Percentiles rank a stretch among this genome's conserved stretches.
phyloP scores from a whole-genome alignment of 1,140 invertebrate species.

The Drosophila albomicans region DNA sequence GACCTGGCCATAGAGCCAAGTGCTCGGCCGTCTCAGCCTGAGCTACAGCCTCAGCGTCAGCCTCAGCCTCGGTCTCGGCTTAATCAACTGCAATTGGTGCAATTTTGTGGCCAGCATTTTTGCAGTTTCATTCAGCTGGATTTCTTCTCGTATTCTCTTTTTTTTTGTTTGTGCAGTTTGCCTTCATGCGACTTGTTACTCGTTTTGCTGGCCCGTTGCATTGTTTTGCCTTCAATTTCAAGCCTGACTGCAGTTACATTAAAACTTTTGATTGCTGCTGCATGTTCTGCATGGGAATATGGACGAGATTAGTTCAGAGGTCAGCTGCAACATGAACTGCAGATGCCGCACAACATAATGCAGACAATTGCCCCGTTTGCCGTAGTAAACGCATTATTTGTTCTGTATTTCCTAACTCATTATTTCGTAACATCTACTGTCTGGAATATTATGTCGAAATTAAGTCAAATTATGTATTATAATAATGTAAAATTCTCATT shows the following conservation, averaged over 20 bases:
- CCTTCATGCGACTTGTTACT: constrained; percentile 17
- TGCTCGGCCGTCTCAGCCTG: constrained; percentile 4
- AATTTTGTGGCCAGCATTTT: constrained; percentile 66
- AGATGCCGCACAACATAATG: constrained; percentile 8
- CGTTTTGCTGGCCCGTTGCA: constrained; percentile 30
- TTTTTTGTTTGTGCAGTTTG: constrained; percentile 12
- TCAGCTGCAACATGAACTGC: constrained; percentile 13
- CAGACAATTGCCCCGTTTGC: background rate
- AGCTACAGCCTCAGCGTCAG: constrained; percentile 16
- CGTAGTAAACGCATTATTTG: background rate
- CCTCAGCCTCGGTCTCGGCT: constrained; percentile 38
- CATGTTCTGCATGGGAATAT: constrained; percentile 38
- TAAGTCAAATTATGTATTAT: too few species aligned
- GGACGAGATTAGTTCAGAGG: constrained; percentile 36
- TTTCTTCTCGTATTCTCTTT: constrained; percentile 23
- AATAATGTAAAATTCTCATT: too few species aligned
- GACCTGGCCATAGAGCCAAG: constrained; percentile 15
- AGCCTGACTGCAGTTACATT: constrained; percentile 67
- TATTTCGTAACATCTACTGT: background rate
- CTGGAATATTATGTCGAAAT: too few species aligned
- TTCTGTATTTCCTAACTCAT: background rate
- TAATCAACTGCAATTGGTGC: constrained; percentile 81
- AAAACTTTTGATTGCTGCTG: constrained; percentile 79
- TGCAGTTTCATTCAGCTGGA: constrained; percentile 63
- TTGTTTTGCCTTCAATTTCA: constrained; percentile 62